Conservation (phyloP, 2,888 invertebrate genomes). For the Entomobrya proxima region DNA sequence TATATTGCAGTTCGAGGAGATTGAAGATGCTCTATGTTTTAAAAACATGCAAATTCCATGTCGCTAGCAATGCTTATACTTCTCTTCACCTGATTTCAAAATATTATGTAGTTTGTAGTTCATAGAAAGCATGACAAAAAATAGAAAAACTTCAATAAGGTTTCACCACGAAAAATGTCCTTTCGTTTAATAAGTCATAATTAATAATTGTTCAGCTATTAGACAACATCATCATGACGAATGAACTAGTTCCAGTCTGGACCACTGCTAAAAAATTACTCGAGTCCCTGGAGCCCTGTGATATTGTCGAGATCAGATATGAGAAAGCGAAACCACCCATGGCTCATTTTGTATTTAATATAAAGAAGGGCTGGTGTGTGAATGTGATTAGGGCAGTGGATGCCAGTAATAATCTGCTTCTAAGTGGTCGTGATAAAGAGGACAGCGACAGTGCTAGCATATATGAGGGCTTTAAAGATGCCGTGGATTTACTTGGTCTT, state of each 20-base stretch:
- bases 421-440: not conserved
- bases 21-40: too few species aligned
- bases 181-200: too few species aligned
- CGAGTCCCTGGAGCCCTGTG: conserved; percentile 50
- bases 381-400: conserved; percentile 57
- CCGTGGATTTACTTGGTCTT: conserved; percentile 57
- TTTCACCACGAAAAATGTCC: too few species aligned
- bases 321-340: conserved; percentile 58
- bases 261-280: conserved; percentile 50
- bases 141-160: not conserved
- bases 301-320: conserved; percentile 64
- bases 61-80: not conserved
- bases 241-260: conserved; percentile 30
- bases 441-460: not conserved
- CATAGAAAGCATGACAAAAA: not conserved
- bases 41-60: too few species aligned
- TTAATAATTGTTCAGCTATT: too few species aligned
- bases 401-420: conserved; percentile 17
- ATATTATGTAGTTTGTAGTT: too few species aligned
- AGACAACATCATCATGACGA: too few species aligned
- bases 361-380: conserved; percentile 65
- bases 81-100: conserved; percentile 26
- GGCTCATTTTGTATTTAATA: conserved; percentile 61
- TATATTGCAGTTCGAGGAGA: too few species aligned
- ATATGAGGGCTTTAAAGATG: conserved; percentile 65